Conservation (phyloP, 2,797 vertebrate species). For the Fringilla coelebs region DNA sequence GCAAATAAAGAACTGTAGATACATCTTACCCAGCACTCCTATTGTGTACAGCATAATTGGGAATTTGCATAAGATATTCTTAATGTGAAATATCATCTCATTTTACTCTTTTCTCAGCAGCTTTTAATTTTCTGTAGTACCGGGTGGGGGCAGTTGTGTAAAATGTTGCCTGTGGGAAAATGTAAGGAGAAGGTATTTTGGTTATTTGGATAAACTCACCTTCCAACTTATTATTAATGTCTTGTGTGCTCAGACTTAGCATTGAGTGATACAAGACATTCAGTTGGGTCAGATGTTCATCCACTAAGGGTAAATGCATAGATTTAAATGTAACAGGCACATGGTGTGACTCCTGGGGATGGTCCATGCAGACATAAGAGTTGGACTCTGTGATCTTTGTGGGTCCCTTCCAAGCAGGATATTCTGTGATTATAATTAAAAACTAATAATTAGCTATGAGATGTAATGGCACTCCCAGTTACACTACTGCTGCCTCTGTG, state of each 20-base stretch:
- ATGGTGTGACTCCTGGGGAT: not conserved
- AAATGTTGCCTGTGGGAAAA: not conserved
- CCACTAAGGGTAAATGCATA: not conserved
- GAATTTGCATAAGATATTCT: not conserved
- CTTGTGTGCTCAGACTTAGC: not conserved
- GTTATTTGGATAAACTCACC: not conserved
- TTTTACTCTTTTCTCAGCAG: not conserved
- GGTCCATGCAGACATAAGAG: not conserved
- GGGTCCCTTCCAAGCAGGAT: not conserved
- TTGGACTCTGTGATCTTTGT: not conserved
- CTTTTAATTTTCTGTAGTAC: not conserved
- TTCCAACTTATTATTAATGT: not conserved
- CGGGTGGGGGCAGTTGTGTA: rapidly evolving
- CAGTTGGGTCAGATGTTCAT: not conserved
- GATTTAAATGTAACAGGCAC: not conserved
- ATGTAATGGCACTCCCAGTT: not conserved
- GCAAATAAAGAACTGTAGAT: not conserved
- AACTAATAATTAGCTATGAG: not conserved
- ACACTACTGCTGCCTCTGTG: not conserved
- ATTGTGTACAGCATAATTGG: not conserved
- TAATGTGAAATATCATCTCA: not conserved
- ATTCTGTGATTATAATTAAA: not conserved
- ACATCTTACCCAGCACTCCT: not conserved
- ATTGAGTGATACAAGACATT: not conserved
- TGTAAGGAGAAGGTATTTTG: not conserved